Evolutionary conservation across 1,140 invertebrate species (phyloP).

Genomic region (Matsumurasca onukii): DNA sequence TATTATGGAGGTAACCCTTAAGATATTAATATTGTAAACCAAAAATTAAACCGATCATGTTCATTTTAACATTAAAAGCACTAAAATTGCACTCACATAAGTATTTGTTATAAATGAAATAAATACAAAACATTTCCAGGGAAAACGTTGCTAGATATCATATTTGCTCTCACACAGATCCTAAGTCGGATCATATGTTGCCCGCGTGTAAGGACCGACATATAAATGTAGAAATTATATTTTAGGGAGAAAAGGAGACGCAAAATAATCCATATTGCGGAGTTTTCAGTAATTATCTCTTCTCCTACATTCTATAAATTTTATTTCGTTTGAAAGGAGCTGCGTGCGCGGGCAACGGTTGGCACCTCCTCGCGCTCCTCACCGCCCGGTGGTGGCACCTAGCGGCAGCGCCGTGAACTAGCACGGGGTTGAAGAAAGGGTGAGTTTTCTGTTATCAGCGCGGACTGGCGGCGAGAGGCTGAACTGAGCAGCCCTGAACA

Average conservation of each 20-base stretch:
- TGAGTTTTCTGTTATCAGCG: slow-evolving; percentile 25
- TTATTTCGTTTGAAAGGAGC: slow-evolving; percentile 11
- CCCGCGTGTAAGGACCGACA: neutral
- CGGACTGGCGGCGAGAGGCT: neutral
- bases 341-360: neutral
- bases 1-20: too few relatives aligned
- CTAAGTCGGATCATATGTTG: neutral
- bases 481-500: neutral
- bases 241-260: neutral
- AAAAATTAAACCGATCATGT: too few relatives aligned
- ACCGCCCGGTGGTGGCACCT: neutral
- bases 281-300: slow-evolving; percentile 24
- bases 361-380: neutral
- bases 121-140: too few relatives aligned
- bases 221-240: slow-evolving; percentile 12
- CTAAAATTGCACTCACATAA: too few relatives aligned
- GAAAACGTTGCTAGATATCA: too few relatives aligned
- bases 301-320: slow-evolving; percentile 19
- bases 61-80: too few relatives aligned
- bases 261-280: slow-evolving; percentile 19
- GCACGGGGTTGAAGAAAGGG: slow-evolving; percentile 19
- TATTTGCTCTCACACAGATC: too few relatives aligned
- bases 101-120: too few relatives aligned
- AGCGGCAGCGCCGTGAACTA: slow-evolving; percentile 13
- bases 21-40: too few relatives aligned